Conservation (phyloP, 1,140 invertebrate genomes). For the Drosophila fuyamai region DNA sequence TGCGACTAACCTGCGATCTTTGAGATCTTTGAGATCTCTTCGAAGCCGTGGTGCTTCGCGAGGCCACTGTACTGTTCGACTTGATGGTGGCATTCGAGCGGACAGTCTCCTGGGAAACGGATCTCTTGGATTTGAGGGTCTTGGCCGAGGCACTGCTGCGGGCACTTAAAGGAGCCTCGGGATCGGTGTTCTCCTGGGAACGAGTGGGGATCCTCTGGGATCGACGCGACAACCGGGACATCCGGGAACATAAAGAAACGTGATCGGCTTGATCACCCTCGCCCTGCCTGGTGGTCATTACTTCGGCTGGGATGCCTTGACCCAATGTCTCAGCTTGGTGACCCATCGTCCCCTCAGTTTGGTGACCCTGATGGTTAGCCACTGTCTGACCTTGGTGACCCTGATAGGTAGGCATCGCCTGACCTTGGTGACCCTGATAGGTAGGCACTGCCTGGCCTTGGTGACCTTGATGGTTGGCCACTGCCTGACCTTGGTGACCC, state of each 20-base stretch:
- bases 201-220: background rate
- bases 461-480: background rate
- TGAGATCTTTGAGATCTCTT: background rate
- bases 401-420: background rate
- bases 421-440: background rate
- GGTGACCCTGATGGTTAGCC: background rate
- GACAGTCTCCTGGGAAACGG: constrained; percentile 24
- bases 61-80: constrained; percentile 9
- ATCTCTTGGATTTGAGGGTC: constrained; percentile 9
- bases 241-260: constrained; percentile 4
- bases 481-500: background rate
- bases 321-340: background rate
- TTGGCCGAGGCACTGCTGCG: constrained; percentile 18
- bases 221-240: background rate
- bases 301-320: background rate
- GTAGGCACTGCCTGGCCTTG: background rate
- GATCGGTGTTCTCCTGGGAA: background rate
- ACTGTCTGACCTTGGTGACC: background rate
- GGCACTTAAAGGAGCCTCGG: constrained; percentile 18
- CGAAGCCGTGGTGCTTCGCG: background rate
- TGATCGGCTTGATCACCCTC: constrained; percentile 3
- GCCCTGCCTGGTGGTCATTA: background rate
- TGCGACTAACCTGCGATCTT: background rate
- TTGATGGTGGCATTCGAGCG: constrained; percentile 30
- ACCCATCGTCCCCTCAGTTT: background rate